Conservation (phyloP, 2,888 invertebrate species). For the Lucinisca nassula region DNA sequence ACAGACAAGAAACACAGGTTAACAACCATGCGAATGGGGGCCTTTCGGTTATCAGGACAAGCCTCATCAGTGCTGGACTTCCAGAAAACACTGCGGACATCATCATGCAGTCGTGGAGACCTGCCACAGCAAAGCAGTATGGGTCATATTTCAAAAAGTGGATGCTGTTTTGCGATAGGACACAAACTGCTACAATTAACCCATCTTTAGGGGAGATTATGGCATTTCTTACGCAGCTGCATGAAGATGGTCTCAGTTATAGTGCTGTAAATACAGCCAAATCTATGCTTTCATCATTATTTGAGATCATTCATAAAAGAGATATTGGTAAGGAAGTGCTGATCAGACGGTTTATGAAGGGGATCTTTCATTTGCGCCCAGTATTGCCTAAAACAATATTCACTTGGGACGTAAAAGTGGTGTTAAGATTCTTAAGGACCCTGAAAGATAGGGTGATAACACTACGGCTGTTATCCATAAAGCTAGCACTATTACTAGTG, state of each 20-base stretch:
- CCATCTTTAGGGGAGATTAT: constrained; percentile 1
- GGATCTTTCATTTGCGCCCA: constrained; percentile 5
- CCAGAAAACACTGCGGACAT: background rate
- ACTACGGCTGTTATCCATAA: background rate
- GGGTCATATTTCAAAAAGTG: background rate
- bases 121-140: background rate
- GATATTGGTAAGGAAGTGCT: background rate
- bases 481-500: background rate
- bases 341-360: constrained; percentile 21
- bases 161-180: background rate
- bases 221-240: background rate
- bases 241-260: background rate
- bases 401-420: constrained; percentile 11
- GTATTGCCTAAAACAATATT: background rate
- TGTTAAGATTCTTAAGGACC: background rate
- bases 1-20: background rate
- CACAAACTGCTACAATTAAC: background rate
- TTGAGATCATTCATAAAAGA: background rate
- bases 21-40: background rate
- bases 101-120: constrained; percentile 4
- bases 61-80: background rate
- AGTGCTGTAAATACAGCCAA: background rate
- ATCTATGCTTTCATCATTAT: background rate
- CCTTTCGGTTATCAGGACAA: background rate
- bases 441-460: background rate